phyloP scores from a whole-genome alignment of 1,140 invertebrate species.

The Tachypleus tridentatus region DNA sequence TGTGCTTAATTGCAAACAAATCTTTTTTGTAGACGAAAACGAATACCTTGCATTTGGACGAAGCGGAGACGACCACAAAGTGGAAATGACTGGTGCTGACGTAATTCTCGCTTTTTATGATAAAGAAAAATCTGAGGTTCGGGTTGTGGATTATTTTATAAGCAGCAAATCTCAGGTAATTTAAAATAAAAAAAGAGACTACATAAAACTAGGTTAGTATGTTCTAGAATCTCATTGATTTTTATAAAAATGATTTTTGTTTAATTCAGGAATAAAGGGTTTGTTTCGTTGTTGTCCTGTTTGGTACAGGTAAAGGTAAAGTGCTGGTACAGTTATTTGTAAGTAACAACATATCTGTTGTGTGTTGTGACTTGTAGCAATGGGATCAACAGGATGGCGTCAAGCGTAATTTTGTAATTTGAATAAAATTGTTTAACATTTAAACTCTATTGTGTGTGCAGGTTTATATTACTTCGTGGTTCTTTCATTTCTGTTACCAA shows the following conservation, averaged over 20 bases:
- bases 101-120: slow-evolving; percentile 63
- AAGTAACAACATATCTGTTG: too few relatives aligned
- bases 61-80: slow-evolving; percentile 50
- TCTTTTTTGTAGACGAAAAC: slow-evolving; percentile 13
- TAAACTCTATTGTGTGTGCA: too few relatives aligned
- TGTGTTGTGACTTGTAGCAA: too few relatives aligned
- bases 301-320: too few relatives aligned
- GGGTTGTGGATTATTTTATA: slow-evolving; percentile 62
- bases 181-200: slow-evolving; percentile 10
- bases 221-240: background rate
- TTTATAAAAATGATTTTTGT: background rate
- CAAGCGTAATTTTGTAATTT: too few relatives aligned
- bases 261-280: too few relatives aligned
- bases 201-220: background rate
- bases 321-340: too few relatives aligned
- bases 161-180: slow-evolving; percentile 64
- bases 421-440: too few relatives aligned
- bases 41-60: slow-evolving; percentile 84
- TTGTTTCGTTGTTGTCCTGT: too few relatives aligned
- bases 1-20: slow-evolving; percentile 43
- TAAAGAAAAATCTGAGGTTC: slow-evolving; percentile 51
- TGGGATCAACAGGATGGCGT: too few relatives aligned
- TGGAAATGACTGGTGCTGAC: slow-evolving; percentile 75
- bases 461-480: too few relatives aligned
- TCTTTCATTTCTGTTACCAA: too few relatives aligned